Conservation (phyloP, 2,888 invertebrate species). For the Amphipoea oculea region DNA sequence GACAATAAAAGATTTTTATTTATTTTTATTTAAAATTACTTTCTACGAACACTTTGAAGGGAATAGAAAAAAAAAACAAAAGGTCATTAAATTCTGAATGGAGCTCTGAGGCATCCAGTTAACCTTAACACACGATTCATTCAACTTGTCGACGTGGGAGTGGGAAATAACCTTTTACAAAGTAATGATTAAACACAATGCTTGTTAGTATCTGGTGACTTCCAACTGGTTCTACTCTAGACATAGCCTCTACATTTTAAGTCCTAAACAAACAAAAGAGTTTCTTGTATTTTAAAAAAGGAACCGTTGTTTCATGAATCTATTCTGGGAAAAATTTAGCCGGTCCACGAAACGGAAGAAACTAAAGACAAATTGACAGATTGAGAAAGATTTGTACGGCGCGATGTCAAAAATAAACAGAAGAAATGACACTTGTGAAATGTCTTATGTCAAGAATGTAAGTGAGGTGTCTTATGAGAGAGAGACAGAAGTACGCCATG, state of each 20-base stretch:
- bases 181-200: constrained; percentile 14
- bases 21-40: too few relatives aligned
- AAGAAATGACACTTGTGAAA: neutral
- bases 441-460: neutral
- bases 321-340: neutral
- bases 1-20: too few relatives aligned
- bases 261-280: neutral
- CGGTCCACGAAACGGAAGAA: neutral
- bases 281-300: neutral
- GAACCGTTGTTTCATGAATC: neutral
- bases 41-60: neutral
- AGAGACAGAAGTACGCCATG: neutral
- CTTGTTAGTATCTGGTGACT: constrained; percentile 25
- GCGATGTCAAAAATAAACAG: neutral
- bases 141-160: neutral
- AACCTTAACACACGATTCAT: constrained; percentile 6
- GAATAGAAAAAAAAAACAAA: neutral
- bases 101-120: constrained; percentile 1
- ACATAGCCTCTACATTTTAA: neutral
- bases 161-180: constrained; percentile 13
- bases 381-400: neutral
- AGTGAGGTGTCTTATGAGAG: neutral
- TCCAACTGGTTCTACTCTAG: constrained; percentile 13
- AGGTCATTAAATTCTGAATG: neutral
- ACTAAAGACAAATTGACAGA: neutral